Evolutionary conservation across 2,113 vertebrate species (phyloP).

Genomic region (Ariopsis seemanni): DNA sequence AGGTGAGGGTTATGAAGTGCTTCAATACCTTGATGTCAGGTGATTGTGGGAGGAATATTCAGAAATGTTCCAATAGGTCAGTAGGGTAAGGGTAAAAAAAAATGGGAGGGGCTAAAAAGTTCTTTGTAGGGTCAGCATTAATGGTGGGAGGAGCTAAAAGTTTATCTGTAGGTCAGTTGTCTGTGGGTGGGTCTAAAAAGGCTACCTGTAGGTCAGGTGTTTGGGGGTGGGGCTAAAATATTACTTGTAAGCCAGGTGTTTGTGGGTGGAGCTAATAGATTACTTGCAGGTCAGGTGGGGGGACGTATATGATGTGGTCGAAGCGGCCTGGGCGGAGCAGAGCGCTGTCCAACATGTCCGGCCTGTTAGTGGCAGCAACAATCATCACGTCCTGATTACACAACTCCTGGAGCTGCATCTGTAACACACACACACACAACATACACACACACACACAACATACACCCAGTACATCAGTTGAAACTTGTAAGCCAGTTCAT

Average conservation of each 20-base stretch:
- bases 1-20: too few species aligned
- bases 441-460: neutral
- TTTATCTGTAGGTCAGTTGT: conserved; percentile 72
- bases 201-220: neutral
- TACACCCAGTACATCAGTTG: neutral
- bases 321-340: conserved; percentile 90
- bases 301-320: conserved; percentile 88
- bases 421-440: conserved; percentile 25
- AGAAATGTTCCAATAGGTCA: neutral
- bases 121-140: conserved; percentile 58
- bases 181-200: neutral
- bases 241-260: neutral
- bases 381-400: conserved; percentile 85
- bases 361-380: conserved; percentile 92
- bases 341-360: conserved; percentile 86
- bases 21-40: neutral
- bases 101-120: conserved; percentile 3
- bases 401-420: conserved; percentile 82
- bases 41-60: neutral
- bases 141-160: too few species aligned
- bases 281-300: conserved; percentile 79
- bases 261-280: neutral
- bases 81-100: conserved; percentile 74
- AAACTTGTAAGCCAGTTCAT: neutral
- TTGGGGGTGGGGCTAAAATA: neutral